Percentiles rank a stretch among this genome's conserved stretches.
Conservation (phyloP, 2,888 invertebrate genomes). For the Pantelozetes paolii region DNA sequence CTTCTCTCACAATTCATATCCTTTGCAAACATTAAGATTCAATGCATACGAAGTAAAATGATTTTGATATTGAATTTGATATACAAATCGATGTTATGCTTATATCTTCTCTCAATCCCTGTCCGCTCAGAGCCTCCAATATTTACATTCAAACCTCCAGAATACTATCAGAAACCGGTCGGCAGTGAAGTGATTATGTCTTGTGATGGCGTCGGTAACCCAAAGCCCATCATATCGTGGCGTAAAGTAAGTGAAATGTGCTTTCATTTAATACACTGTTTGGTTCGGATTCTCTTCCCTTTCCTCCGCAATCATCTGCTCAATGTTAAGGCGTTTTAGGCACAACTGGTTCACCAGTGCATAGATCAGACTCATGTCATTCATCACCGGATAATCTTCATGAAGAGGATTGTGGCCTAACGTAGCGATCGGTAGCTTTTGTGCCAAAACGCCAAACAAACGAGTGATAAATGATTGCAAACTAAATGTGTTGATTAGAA, state of each 20-base stretch:
- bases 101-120: constrained; percentile 61
- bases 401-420: constrained; percentile 29
- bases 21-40: background rate
- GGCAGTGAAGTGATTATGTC: constrained; percentile 90
- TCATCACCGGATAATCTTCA: constrained; percentile 34
- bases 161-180: constrained; percentile 82
- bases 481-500: constrained; percentile 24
- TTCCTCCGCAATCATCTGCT: background rate
- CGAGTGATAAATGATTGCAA: constrained; percentile 25
- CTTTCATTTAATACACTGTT: too few relatives aligned
- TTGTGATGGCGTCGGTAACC: constrained; percentile 83
- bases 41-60: background rate
- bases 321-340: constrained; percentile 65
- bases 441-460: constrained; percentile 16
- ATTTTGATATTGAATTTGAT: too few relatives aligned
- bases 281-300: constrained; percentile 1
- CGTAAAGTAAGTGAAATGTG: constrained; percentile 61
- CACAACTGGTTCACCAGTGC: constrained; percentile 60
- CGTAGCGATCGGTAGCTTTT: constrained; percentile 10
- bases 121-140: constrained; percentile 80
- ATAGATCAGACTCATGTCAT: constrained; percentile 57
- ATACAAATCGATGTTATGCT: too few relatives aligned
- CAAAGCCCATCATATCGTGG: constrained; percentile 67
- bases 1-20: background rate
- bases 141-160: constrained; percentile 82